A percentile compares a stretch with the other conserved stretches of the same genome.
phyloP scores from a whole-genome alignment of 2,797 vertebrate genomes.

The Carduelis carduelis region DNA sequence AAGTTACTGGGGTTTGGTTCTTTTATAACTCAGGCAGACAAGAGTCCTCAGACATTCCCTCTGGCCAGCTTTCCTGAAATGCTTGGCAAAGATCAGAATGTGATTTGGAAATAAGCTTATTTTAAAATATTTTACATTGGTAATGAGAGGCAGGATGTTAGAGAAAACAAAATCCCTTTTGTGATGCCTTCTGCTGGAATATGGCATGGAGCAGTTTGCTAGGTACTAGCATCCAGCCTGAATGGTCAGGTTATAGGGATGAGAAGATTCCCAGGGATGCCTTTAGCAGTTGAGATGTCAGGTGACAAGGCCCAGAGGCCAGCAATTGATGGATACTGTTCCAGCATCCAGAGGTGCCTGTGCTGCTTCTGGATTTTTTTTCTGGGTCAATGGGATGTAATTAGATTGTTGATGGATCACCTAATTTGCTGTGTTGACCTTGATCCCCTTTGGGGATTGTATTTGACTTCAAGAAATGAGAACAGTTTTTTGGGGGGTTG shows the following conservation, averaged over 20 bases:
- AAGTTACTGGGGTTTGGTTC: neutral
- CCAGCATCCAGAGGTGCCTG: neutral
- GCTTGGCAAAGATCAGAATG: neutral
- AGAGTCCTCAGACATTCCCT: neutral
- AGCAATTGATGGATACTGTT: neutral
- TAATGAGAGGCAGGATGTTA: neutral
- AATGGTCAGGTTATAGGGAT: constrained; percentile 10
- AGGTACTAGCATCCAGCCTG: neutral
- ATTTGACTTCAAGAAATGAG: constrained; percentile 1
- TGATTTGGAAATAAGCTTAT: neutral
- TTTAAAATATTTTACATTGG: neutral
- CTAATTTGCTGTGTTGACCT: neutral
- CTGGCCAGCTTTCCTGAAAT: neutral
- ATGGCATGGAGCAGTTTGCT: neutral
- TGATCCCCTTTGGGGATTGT: neutral
- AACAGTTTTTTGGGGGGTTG: neutral
- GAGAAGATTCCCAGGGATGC: neutral
- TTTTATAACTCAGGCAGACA: neutral
- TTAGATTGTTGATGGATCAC: constrained; percentile 12
- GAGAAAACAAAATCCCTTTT: neutral
- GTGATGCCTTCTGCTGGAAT: neutral
- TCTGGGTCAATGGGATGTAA: neutral
- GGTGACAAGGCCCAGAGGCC: neutral
- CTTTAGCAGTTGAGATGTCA: neutral
- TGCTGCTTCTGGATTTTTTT: constrained; percentile 13